Base-by-base conservation (phyloP, 35 echinoderm and acorn worm species). In the Lytechinus variegatus region DNA sequence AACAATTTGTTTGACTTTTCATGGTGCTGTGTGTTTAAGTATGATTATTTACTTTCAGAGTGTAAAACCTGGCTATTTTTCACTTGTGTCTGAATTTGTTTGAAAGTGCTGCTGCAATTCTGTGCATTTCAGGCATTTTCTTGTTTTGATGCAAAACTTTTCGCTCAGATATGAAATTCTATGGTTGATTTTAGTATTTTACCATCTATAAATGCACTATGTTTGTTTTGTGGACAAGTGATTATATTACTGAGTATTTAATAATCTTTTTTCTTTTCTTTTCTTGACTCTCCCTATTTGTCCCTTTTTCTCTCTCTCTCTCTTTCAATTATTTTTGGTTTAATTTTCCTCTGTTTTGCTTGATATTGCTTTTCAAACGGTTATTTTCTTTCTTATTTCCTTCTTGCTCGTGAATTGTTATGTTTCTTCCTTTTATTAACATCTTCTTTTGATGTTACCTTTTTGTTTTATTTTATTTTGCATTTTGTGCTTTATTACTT, bases 191-290 rank as follows among this genome's bases (percentile, higher is more conserved):
- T 16, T 21, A 79, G n/a, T 9, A n/a, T n/a, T n/a, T 24, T 6
- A 24, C 8, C n/a, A 3, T 4, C 19, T 79, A 16, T 79, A 24
- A 24, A 44, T 44, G 16, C 66, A 24, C 5, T 79, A 79, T 4
- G 66, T 19, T 79, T 79, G 16, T 24, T 24, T 1, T 79, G 66
- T 79, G 12, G 66, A 14, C 6, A 28, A 13, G 52, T 29, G 52
- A 1, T 5, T 90, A 44, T 90, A 21, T 90, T 90, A 29, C 52
- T 54, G 16, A 44, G 28, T 54, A 90, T 33, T 90, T 90, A 51
- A 53, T 95, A 24, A 88, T 54, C 61, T 87, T 95, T 95, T 87
- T 95, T 86, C 61, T 86, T 86, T 86, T 87, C 79, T 89, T 55
- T 95, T 54, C 14, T 33, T 55, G 10, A 90, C 86, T 87, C 86